Conservation (phyloP, 2,888 invertebrate species). For the Reticulitermes lucifugus region DNA sequence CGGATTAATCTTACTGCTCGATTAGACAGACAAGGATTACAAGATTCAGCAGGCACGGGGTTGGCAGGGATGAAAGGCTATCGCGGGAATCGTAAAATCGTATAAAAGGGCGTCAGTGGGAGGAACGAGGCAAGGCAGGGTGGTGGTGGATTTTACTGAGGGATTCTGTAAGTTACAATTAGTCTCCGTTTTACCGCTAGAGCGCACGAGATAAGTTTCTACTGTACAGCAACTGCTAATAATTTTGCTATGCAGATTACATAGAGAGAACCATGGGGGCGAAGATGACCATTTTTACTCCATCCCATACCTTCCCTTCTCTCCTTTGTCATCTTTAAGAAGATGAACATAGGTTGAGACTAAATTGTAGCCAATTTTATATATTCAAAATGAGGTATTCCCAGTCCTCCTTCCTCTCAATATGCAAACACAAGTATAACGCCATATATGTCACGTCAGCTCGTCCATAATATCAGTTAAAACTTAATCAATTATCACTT, state of each 20-base stretch:
- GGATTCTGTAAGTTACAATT: constrained; percentile 49
- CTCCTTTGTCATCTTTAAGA: constrained; percentile 3
- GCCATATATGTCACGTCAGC: neutral
- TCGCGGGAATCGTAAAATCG: constrained; percentile 51
- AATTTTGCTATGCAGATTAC: constrained; percentile 43
- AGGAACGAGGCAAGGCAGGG: constrained; percentile 22
- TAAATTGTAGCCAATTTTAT: neutral
- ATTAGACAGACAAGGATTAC: constrained; percentile 19
- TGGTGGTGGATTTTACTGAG: constrained; percentile 42
- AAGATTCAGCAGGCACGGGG: constrained; percentile 21
- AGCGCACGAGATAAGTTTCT: constrained; percentile 33
- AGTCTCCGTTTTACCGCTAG: constrained; percentile 42
- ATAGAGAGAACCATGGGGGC: constrained; percentile 31
- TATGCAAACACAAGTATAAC: neutral
- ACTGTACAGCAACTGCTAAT: constrained; percentile 32
- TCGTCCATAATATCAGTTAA: neutral
- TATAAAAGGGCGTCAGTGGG: constrained; percentile 24
- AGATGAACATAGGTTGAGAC: neutral
- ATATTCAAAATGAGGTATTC: neutral
- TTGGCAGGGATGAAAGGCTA: constrained; percentile 49
- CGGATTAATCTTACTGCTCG: neutral
- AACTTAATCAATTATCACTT: neutral
- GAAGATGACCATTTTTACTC: constrained; percentile 37
- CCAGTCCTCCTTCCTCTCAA: neutral
- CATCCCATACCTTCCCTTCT: neutral